Conservation (phyloP, 2,113 vertebrate species). For the Archilochus colubris region DNA sequence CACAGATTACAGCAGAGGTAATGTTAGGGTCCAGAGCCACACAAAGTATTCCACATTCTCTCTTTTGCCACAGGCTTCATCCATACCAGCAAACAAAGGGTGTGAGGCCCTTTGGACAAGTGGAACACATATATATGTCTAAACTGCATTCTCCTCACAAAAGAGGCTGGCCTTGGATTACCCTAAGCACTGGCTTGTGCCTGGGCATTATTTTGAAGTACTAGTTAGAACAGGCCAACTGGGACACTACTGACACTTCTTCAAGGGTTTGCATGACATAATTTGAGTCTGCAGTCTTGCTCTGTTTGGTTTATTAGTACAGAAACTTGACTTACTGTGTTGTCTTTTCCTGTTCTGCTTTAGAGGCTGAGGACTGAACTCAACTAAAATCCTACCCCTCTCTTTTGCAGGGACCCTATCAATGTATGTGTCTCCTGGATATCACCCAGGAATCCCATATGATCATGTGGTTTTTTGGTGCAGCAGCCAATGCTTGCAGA, state of each 20-base stretch:
- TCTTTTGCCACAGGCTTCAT: background rate
- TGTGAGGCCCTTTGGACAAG: background rate
- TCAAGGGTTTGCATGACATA: background rate
- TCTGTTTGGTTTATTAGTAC: background rate
- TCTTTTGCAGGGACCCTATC: background rate
- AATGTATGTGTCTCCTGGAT: background rate
- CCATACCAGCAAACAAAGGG: background rate
- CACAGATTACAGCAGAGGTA: background rate
- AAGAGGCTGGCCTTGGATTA: background rate
- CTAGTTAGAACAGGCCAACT: background rate
- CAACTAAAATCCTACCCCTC: background rate
- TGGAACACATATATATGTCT: background rate
- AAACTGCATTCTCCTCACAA: background rate
- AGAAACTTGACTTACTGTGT: background rate
- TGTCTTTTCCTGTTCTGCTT: background rate
- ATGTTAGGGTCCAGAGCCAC: background rate
- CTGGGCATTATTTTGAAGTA: background rate
- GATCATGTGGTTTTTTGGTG: background rate
- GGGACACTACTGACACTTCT: background rate
- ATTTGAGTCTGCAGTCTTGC: background rate
- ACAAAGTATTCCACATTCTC: background rate
- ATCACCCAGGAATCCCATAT: background rate
- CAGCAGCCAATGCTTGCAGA: accelerated
- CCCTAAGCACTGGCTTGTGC: background rate
- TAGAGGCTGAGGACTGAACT: background rate